These are phyloP conservation scores for Poeciliopsis paucimaculata DNA, from an alignment of 2,797 vertebrate genomes.

Conservation along the genomic window DNA sequence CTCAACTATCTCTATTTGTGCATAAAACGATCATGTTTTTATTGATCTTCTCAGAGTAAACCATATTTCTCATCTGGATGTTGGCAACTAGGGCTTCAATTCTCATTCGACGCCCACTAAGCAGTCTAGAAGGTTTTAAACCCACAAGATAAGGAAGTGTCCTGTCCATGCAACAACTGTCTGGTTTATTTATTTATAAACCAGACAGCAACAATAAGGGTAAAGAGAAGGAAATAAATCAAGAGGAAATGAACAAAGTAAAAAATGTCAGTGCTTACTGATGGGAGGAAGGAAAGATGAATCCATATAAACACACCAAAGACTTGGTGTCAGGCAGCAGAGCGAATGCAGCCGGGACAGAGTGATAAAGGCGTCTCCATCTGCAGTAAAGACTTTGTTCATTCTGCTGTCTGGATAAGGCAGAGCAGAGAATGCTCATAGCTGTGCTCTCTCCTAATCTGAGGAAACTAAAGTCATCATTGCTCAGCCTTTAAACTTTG, in stretches of 20 bases:
- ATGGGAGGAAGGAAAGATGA: neutral
- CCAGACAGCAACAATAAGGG: neutral
- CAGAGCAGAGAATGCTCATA: constrained; percentile 30
- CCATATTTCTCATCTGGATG: neutral
- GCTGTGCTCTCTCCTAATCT: constrained; percentile 47
- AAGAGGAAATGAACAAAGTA: neutral
- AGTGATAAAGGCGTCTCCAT: constrained; percentile 34
- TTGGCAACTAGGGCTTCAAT: neutral
- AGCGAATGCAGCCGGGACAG: constrained; percentile 8
- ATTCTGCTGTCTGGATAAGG: constrained; percentile 49
- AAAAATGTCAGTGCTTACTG: constrained; percentile 8
- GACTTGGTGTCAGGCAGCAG: constrained; percentile 16
- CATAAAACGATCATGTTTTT: neutral
- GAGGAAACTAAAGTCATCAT: constrained; percentile 46
- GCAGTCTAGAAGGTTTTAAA: constrained; percentile 1
- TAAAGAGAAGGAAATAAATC: neutral
- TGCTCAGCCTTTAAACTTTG: constrained; percentile 39
- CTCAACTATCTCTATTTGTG: neutral
- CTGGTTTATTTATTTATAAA: neutral
- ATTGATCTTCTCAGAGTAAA: neutral
- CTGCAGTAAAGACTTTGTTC: constrained; percentile 39
- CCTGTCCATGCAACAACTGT: neutral
- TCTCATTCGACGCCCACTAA: neutral
- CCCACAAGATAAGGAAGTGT: neutral
- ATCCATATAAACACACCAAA: neutral